phyloP scores from a whole-genome alignment of 2,888 invertebrate genomes.

The Anthoptus insignis region DNA sequence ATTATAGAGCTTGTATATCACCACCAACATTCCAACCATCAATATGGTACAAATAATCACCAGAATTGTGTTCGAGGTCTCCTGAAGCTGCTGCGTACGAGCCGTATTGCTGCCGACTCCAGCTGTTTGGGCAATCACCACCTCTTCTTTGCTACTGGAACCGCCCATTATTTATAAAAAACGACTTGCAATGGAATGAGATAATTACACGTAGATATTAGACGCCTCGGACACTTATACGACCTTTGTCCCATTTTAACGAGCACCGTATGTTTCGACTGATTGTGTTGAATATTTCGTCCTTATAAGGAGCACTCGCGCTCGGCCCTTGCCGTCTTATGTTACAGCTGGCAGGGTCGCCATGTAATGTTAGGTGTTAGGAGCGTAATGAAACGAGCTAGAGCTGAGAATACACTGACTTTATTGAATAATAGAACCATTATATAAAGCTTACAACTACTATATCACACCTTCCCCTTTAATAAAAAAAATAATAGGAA shows the following conservation, averaged over 20 bases:
- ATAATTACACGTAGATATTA: background rate
- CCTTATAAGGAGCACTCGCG: too few species aligned
- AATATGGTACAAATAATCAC: constrained; percentile 12
- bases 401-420: too few species aligned
- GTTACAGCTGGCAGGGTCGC: too few species aligned
- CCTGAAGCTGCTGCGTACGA: constrained; percentile 11
- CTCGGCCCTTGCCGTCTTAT: too few species aligned
- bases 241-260: constrained; percentile 3
- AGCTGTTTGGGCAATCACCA: constrained; percentile 12
- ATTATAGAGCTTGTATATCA: constrained; percentile 12
- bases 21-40: constrained; percentile 6
- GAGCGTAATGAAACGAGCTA: too few species aligned
- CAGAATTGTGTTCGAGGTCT: constrained; percentile 7
- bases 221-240: background rate
- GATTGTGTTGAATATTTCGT: too few species aligned
- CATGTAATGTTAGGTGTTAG: too few species aligned
- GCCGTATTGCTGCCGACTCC: constrained; percentile 13
- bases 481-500: too few species aligned
- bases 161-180: constrained; percentile 5
- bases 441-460: too few species aligned
- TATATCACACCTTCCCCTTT: too few species aligned
- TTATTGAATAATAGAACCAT: too few species aligned
- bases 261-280: background rate
- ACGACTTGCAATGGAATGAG: background rate
- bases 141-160: constrained; percentile 9